Evolutionary conservation across 2,888 invertebrate species (phyloP).

Genomic region (Ferdinandea cuprea): DNA sequence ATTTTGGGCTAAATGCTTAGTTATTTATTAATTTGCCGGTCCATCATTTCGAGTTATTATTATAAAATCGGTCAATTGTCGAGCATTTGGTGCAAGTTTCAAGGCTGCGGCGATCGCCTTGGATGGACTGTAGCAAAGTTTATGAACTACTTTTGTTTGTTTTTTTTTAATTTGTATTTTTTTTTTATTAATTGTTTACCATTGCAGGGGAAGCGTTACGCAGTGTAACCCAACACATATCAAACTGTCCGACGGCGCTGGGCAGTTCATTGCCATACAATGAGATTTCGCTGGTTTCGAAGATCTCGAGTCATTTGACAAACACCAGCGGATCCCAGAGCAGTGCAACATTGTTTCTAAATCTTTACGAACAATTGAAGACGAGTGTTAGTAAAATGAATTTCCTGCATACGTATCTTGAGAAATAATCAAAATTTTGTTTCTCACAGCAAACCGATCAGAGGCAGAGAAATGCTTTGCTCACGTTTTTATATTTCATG

Average conservation of each 20-base stretch:
- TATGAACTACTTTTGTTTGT: constrained; percentile 66
- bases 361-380: constrained; percentile 78
- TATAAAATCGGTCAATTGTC: constrained; percentile 18
- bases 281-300: constrained; percentile 78
- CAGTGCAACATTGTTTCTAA: constrained; percentile 78
- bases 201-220: constrained; percentile 78
- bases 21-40: constrained; percentile 11
- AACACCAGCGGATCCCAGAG: constrained; percentile 74
- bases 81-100: constrained; percentile 42
- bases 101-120: constrained; percentile 5
- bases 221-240: constrained; percentile 79
- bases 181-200: not conserved
- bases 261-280: constrained; percentile 78
- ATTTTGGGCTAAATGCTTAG: constrained; percentile 38
- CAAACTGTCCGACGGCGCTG: constrained; percentile 78
- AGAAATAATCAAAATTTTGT: no score
- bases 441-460: constrained; percentile 84
- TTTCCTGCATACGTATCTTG: no score
- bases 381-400: constrained; percentile 78
- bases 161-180: not conserved
- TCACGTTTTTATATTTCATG: constrained; percentile 83
- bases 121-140: constrained; percentile 35
- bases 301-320: constrained; percentile 78
- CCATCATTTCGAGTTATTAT: not conserved
- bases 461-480: constrained; percentile 85